Conservation (phyloP, 1,140 invertebrate species). For the Platyscapa corneri region DNA sequence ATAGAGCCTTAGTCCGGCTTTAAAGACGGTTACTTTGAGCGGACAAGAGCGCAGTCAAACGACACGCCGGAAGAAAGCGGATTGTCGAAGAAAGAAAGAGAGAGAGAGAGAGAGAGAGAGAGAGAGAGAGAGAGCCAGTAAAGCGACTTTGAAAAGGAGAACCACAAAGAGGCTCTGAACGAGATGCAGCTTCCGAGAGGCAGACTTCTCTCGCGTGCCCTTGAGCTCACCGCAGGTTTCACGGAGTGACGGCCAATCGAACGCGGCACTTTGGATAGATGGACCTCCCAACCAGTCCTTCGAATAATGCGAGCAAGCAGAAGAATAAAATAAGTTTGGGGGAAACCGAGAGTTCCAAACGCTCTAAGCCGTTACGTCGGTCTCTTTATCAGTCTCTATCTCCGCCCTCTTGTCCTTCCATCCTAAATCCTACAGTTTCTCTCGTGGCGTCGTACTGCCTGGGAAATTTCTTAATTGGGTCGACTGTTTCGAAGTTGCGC, state of each 20-base stretch:
- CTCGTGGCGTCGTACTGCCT: background rate
- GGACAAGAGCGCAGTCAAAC: background rate
- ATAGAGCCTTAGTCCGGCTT: background rate
- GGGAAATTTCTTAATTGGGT: constrained; percentile 40
- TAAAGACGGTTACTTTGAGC: background rate
- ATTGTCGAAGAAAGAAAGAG: background rate
- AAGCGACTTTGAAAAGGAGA: constrained; percentile 31
- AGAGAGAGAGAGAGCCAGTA: background rate
- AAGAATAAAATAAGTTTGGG: constrained; percentile 25
- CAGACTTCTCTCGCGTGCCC: constrained; percentile 26
- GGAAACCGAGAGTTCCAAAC: background rate
- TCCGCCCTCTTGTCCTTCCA: constrained; percentile 37
- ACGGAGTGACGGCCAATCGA: constrained; percentile 55
- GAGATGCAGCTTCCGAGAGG: constrained; percentile 1
- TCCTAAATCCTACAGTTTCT: background rate
- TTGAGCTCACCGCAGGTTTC: constrained; percentile 50
- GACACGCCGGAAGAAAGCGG: background rate
- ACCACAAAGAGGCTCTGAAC: constrained; percentile 28
- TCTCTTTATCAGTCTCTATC: constrained; percentile 9
- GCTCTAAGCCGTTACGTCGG: background rate
- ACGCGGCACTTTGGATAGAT: background rate
- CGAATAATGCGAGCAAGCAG: constrained; percentile 8
- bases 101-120: background rate
- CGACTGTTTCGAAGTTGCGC: background rate
- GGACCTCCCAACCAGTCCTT: constrained; percentile 40